Base-by-base conservation (phyloP, 2,888 invertebrate genomes). In the Marasmarcha lunaedactyla region DNA sequence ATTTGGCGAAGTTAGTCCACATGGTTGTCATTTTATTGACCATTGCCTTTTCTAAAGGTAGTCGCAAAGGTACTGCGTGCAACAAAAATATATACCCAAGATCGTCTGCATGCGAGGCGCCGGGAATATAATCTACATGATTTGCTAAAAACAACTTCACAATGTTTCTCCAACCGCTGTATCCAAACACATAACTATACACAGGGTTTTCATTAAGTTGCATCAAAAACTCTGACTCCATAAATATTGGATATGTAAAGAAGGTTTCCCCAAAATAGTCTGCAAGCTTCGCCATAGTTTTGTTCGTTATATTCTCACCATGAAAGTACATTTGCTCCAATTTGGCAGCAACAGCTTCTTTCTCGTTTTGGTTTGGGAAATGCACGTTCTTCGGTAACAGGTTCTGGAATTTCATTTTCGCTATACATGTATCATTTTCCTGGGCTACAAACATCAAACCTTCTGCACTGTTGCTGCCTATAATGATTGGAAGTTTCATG, bases 1-100 rank as follows among this genome's bases (percentile, higher is more conserved):
- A 74, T 48, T 83, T 83, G 1, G 83, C 83, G 41, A 83, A 83
- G 52, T 83, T 83, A 0, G 83, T 81, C 81, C 81, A 83, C 48
- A 83, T 49, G 4, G 68, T 70, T 15, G 78, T 65, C 74, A 83
- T 77, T 1, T 68, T 55, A 33, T 55, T 53, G 35, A 73, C 64
- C 74, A 78, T 78, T 2, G 46, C 45, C 9, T 47, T 53, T 47
- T 83, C 83, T 11, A 72, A 46, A 9, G 30, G 30, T 30, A 30
- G 3, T n/a, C 9, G 4, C n/a, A 9, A 30, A n/a, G 9, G 30
- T 47, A 70, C 73, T 5, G 20, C 20, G 7, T 20, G 3, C 3
- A 20, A 7, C 48, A 70, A 73, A 61, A 83, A 77, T 49, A 83
- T 52, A 48, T 83, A 83, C 51, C 83, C 71, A 35, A 83, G 48